These are phyloP conservation scores for Chitala chitala DNA, from an alignment of 2,113 vertebrate genomes.

Conservation along the genomic window DNA sequence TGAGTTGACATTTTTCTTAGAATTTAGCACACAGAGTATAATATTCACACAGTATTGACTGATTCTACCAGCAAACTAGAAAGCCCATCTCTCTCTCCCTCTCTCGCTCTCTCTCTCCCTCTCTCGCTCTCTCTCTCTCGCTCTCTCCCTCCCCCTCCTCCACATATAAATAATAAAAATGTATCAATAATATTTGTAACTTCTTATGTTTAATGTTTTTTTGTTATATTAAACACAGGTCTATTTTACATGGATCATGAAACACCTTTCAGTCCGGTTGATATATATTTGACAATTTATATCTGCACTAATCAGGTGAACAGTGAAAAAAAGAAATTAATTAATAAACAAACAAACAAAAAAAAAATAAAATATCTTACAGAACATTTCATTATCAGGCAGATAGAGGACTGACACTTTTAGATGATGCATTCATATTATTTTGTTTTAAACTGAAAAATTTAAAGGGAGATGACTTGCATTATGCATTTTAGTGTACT, in stretches of 20 bases:
- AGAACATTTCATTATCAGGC: slow-evolving; percentile 15
- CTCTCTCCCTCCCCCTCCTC: too few relatives aligned
- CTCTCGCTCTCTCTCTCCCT: neutral
- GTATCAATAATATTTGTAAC: slow-evolving; percentile 3
- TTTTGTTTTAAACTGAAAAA: slow-evolving; percentile 40
- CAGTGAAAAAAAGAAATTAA: too few relatives aligned
- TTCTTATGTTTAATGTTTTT: neutral
- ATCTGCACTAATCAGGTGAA: neutral
- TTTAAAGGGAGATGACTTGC: slow-evolving; percentile 48
- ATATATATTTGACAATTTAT: neutral
- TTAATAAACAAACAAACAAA: slow-evolving; percentile 12
- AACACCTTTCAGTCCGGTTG: neutral
- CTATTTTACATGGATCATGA: too few relatives aligned
- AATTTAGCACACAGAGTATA: slow-evolving; percentile 43
- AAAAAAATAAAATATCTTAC: slow-evolving; percentile 22
- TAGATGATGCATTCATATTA: slow-evolving; percentile 13
- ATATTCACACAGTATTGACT: slow-evolving; percentile 60
- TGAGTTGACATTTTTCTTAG: slow-evolving; percentile 41
- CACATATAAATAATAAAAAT: too few relatives aligned
- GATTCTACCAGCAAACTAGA: slow-evolving; percentile 25
- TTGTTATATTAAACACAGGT: neutral
- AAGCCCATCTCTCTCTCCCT: slow-evolving; percentile 9
- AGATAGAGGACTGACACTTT: neutral
- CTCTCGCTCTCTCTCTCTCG: too few relatives aligned
- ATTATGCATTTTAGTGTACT: slow-evolving; percentile 49